Conservation (phyloP, 1,140 invertebrate genomes). For the Lepidurus packardi region DNA sequence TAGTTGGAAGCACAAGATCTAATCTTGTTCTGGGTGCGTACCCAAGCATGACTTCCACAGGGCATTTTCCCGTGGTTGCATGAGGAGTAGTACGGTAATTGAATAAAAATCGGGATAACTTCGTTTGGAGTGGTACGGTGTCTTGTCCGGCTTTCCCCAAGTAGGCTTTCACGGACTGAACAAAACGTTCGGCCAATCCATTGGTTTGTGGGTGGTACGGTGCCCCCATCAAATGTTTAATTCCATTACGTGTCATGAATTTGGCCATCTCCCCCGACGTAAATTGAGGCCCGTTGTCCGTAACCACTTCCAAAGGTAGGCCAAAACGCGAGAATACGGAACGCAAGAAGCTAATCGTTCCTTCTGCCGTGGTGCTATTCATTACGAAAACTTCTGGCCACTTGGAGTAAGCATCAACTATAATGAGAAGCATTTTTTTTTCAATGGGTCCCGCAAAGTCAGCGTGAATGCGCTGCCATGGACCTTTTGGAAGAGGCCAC, state of each 20-base stretch:
- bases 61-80: slow-evolving; percentile 23
- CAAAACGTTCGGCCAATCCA: no score
- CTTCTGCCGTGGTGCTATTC: slow-evolving; percentile 36
- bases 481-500: no score
- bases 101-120: slow-evolving; percentile 20
- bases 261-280: no score
- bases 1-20: neutral
- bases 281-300: no score
- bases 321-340: slow-evolving; percentile 30
- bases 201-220: no score
- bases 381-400: slow-evolving; percentile 43
- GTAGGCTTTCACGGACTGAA: no score
- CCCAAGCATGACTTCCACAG: neutral
- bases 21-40: slow-evolving; percentile 1
- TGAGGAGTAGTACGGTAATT: slow-evolving; percentile 28
- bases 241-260: no score
- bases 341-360: slow-evolving; percentile 24
- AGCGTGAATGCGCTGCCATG: no score
- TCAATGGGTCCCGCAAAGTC: no score
- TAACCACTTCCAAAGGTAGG: no score
- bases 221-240: no score
- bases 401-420: slow-evolving; percentile 43
- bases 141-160: slow-evolving; percentile 6
- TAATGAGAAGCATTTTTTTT: slow-evolving; percentile 44
- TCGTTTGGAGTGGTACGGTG: neutral